A percentile compares a stretch with the other conserved stretches of the same genome.
These are phyloP conservation scores for Agrotis exclamationis DNA, from an alignment of 2,888 invertebrate genomes.

Conservation along the genomic window DNA sequence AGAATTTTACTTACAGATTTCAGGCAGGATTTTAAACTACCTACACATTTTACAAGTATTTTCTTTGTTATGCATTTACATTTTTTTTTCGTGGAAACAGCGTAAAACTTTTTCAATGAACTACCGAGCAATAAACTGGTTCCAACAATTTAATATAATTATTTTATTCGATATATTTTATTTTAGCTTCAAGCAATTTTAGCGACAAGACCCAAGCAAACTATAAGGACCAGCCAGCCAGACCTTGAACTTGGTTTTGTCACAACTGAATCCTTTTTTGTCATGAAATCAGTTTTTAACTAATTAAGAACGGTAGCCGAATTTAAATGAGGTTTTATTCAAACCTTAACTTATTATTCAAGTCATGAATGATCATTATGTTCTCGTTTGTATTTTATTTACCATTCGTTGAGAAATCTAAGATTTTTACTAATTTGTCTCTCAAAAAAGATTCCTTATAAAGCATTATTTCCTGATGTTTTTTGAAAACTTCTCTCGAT, in stretches of 20 bases:
- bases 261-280: not conserved
- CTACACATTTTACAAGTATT: not conserved
- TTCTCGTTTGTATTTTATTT: conserved; percentile 37
- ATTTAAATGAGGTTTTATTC: conserved; percentile 52
- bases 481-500: not conserved
- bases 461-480: not conserved
- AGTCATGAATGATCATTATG: conserved; percentile 33
- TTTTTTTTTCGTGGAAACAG: too few species aligned
- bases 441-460: not conserved
- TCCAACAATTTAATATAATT: too few species aligned
- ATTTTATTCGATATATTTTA: too few species aligned
- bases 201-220: too few species aligned
- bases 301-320: conserved; percentile 34
- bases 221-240: too few species aligned
- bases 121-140: too few species aligned
- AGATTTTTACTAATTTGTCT: not conserved
- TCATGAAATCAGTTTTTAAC: not conserved
- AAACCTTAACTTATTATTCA: conserved; percentile 49
- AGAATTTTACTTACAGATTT: not conserved
- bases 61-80: too few species aligned
- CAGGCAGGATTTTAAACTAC: not conserved
- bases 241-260: too few species aligned
- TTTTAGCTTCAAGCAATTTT: too few species aligned
- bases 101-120: too few species aligned
- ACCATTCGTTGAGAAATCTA: too few species aligned